Percentiles rank a stretch among this genome's conserved stretches.
These are phyloP conservation scores for Cichladusa arquata DNA, from an alignment of 2,113 vertebrate species.

Conservation along the genomic window DNA sequence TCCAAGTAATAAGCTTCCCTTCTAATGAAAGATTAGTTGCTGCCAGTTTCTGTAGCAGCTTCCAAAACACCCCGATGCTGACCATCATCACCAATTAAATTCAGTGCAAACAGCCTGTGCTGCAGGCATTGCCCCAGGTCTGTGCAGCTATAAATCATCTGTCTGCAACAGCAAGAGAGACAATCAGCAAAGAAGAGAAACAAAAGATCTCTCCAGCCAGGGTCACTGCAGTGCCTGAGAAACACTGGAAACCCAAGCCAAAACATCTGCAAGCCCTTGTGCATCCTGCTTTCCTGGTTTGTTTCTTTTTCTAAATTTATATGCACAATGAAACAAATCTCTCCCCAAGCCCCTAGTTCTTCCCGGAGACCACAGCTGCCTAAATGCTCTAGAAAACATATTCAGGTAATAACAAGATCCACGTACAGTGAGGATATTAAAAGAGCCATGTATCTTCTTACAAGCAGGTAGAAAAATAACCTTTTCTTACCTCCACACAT, in stretches of 20 bases:
- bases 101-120: background rate
- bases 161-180: background rate
- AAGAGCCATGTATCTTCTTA: background rate
- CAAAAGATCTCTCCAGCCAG: background rate
- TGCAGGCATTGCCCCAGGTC: background rate
- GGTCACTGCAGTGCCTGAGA: background rate
- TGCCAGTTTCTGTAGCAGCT: background rate
- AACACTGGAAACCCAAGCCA: background rate
- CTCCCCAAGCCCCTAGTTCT: background rate
- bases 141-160: background rate
- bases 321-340: background rate
- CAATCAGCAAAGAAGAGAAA: background rate
- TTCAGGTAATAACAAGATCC: background rate
- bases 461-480: background rate
- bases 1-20: background rate
- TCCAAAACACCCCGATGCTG: background rate
- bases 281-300: background rate
- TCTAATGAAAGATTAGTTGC: background rate
- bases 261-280: slow-evolving; percentile 25
- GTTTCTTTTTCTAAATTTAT: background rate
- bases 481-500: slow-evolving; percentile 51
- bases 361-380: background rate
- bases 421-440: background rate
- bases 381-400: background rate
- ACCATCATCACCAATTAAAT: background rate